phyloP scores from a whole-genome alignment of 2,888 invertebrate genomes.

The Aspidapion aeneum region DNA sequence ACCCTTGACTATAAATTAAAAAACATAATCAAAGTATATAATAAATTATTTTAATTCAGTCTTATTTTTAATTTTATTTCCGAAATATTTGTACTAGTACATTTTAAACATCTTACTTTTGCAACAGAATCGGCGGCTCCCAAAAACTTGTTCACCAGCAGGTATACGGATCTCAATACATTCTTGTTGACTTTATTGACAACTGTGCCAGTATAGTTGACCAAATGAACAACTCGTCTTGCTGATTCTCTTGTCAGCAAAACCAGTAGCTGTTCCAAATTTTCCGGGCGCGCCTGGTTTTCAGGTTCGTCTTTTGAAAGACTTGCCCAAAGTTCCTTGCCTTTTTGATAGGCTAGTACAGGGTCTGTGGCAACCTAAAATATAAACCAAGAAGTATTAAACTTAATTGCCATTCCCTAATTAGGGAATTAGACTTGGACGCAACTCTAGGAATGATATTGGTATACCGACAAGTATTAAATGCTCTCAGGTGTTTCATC shows the following conservation, averaged over 20 bases:
- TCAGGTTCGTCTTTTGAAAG: conserved; percentile 78
- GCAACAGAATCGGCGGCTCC: conserved; percentile 60
- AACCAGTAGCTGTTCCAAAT: conserved; percentile 73
- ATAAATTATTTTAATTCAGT: too few species aligned
- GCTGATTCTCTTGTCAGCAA: conserved; percentile 75
- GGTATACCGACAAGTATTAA: too few species aligned
- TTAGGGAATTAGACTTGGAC: too few species aligned
- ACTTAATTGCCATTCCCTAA: too few species aligned
- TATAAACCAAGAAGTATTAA: too few species aligned
- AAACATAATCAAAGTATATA: too few species aligned
- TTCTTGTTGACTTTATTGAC: conserved; percentile 55
- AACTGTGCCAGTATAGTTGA: conserved; percentile 64
- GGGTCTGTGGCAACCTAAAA: conserved; percentile 75
- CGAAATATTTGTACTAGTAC: too few species aligned
- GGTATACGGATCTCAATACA: conserved; percentile 33
- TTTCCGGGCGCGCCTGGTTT: conserved; percentile 78
- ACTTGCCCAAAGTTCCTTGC: conserved; percentile 65
- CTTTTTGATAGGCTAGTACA: conserved; percentile 67
- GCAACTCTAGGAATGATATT: too few species aligned
- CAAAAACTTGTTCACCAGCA: conserved; percentile 54
- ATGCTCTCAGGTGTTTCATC: too few species aligned
- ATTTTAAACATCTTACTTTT: too few species aligned
- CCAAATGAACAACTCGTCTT: conserved; percentile 71
- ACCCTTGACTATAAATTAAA: too few species aligned
- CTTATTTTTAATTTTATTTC: too few species aligned